These are phyloP conservation scores for Sminthurinus signatus DNA, from an alignment of 1,140 invertebrate genomes.

Conservation along the genomic window DNA sequence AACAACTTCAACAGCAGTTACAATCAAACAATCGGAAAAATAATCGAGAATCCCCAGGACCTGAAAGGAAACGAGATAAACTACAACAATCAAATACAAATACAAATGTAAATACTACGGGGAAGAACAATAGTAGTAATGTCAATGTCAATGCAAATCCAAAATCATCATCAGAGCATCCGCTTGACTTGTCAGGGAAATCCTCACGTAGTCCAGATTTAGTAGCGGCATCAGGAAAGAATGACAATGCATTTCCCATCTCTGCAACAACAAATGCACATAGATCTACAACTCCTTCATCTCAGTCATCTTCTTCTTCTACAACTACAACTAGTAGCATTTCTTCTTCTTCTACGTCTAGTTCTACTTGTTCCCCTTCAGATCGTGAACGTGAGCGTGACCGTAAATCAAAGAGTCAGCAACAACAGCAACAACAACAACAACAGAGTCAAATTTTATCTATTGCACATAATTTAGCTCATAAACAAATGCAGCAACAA, in stretches of 20 bases:
- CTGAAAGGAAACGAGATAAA: too few relatives aligned
- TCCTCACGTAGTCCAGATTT: conserved; percentile 29
- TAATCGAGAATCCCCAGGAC: conserved; percentile 1
- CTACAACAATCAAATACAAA: too few relatives aligned
- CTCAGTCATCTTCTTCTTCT: conserved; percentile 20
- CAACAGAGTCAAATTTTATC: conserved; percentile 42
- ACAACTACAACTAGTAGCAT: conserved; percentile 6
- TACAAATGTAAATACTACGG: too few relatives aligned
- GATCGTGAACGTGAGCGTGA: too few relatives aligned
- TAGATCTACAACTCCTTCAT: conserved; percentile 4
- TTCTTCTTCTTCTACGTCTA: conserved; percentile 22
- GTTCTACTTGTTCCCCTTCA: conserved; percentile 14
- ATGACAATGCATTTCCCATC: conserved; percentile 16
- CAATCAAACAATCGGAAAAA: not conserved
- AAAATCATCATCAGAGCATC: conserved; percentile 23
- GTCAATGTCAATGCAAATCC: too few relatives aligned
- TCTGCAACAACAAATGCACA: not conserved
- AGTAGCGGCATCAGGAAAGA: conserved; percentile 15
- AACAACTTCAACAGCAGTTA: not conserved
- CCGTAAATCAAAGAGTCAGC: conserved; percentile 7
- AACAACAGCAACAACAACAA: not conserved
- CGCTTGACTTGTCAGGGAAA: conserved; percentile 39
- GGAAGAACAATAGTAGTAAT: too few relatives aligned
- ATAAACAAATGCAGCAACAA: conserved; percentile 35
- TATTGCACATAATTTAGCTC: conserved; percentile 43